Evolutionary conservation across 2,113 vertebrate genomes (phyloP).

Genomic region (Pluvianellus socialis): DNA sequence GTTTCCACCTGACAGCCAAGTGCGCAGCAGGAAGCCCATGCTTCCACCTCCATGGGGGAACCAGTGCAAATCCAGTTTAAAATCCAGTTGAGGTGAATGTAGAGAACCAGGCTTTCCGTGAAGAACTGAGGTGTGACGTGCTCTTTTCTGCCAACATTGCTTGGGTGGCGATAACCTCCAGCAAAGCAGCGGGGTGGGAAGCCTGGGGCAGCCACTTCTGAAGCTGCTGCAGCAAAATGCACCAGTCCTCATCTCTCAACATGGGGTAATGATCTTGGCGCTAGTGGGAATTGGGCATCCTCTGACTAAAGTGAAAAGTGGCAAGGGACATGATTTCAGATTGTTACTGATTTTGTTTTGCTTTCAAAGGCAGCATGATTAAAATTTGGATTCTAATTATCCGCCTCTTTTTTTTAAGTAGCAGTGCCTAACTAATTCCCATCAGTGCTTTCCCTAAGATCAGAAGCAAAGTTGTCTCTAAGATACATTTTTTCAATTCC

Average conservation of each 20-base stretch:
- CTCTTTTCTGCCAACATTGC: background rate
- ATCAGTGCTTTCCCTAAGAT: background rate
- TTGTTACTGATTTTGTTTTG: constrained; percentile 1
- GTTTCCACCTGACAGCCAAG: background rate
- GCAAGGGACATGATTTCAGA: background rate
- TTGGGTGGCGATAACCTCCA: background rate
- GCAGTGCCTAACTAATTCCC: background rate
- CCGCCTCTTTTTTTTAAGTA: background rate
- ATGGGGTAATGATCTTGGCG: background rate
- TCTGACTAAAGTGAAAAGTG: background rate
- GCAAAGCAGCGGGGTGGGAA: background rate
- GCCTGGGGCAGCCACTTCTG: background rate
- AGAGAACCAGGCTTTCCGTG: background rate
- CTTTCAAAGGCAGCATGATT: constrained; percentile 15
- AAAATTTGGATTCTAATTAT: constrained; percentile 39
- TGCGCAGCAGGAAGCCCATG: background rate
- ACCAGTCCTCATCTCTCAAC: background rate
- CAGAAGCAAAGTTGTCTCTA: constrained; percentile 29
- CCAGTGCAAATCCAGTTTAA: background rate
- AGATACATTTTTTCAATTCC: background rate
- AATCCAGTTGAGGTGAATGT: background rate
- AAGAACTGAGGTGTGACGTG: background rate
- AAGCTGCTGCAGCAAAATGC: background rate
- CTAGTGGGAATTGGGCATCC: background rate
- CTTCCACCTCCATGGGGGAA: background rate